These are phyloP conservation scores for Perizoma affinitatum DNA, from an alignment of 2,888 invertebrate species.

Conservation along the genomic window DNA sequence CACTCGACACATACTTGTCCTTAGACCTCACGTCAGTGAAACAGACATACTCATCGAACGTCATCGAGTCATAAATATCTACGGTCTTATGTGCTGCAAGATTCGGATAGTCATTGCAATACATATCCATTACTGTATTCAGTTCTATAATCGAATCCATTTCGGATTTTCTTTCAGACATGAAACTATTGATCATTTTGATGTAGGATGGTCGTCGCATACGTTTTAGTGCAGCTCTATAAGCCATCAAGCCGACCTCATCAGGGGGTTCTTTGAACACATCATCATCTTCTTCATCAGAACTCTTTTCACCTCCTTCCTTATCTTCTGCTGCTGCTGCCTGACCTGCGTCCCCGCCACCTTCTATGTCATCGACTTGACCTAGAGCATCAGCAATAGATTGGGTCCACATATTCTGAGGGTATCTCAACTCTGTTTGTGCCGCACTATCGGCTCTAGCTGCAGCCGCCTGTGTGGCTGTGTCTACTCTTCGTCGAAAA, in stretches of 20 bases:
- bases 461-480: slow-evolving; percentile 84
- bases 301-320: slow-evolving; percentile 46
- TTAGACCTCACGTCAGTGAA: slow-evolving; percentile 87
- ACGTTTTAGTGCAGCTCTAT: slow-evolving; percentile 57
- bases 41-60: slow-evolving; percentile 83
- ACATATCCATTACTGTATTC: slow-evolving; percentile 84
- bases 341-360: slow-evolving; percentile 58
- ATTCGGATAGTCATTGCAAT: slow-evolving; percentile 85
- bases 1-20: slow-evolving; percentile 86
- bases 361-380: slow-evolving; percentile 52
- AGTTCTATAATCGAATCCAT: slow-evolving; percentile 70
- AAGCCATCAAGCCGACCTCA: slow-evolving; percentile 62
- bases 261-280: slow-evolving; percentile 52
- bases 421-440: slow-evolving; percentile 88
- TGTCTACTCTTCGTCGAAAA: slow-evolving; percentile 82
- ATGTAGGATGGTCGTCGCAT: slow-evolving; percentile 71
- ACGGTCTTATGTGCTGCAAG: slow-evolving; percentile 65
- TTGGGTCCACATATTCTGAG: slow-evolving; percentile 88
- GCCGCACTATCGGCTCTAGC: slow-evolving; percentile 71
- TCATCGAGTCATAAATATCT: slow-evolving; percentile 64
- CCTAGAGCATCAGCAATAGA: slow-evolving; percentile 75
- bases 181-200: slow-evolving; percentile 62
- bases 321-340: slow-evolving; percentile 37
- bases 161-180: slow-evolving; percentile 52
- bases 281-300: slow-evolving; percentile 51